phyloP scores from a whole-genome alignment of 2,888 invertebrate species.

The Theodoxus fluviatilis region DNA sequence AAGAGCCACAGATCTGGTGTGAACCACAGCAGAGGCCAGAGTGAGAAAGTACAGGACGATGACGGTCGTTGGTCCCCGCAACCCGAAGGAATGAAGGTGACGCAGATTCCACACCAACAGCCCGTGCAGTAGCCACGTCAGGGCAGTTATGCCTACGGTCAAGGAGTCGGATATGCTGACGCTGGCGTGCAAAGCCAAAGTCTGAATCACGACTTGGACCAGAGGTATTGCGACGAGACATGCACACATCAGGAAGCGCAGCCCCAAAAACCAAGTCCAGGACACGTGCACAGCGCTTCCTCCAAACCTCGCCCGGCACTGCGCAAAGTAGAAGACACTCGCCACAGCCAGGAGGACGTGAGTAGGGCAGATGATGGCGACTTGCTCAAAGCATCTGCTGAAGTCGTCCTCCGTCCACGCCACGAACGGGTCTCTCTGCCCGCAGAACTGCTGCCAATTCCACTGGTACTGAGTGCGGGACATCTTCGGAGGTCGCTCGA shows the following conservation, averaged over 20 bases:
- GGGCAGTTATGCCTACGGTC: conserved; percentile 74
- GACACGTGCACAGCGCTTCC: conserved; percentile 73
- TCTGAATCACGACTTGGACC: conserved; percentile 69
- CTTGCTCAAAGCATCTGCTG: conserved; percentile 84
- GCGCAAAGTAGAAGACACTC: conserved; percentile 84
- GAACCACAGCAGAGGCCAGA: conserved; percentile 75
- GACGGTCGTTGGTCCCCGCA: conserved; percentile 76
- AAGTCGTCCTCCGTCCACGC: conserved; percentile 74
- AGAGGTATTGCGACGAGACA: conserved; percentile 76
- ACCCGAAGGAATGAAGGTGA: conserved; percentile 59
- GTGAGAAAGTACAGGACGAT: conserved; percentile 76
- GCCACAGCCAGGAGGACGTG: conserved; percentile 77
- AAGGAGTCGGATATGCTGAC: conserved; percentile 75
- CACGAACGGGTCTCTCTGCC: conserved; percentile 51
- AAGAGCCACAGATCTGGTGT: conserved; percentile 73
- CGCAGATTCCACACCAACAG: conserved; percentile 77
- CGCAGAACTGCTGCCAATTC: conserved; percentile 55
- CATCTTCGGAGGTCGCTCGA: no score
- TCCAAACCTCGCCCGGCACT: conserved; percentile 72
- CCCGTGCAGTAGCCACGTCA: conserved; percentile 84
- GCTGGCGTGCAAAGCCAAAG: conserved; percentile 48
- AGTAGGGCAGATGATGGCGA: conserved; percentile 77
- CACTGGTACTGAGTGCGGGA: neutral
- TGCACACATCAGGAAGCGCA: conserved; percentile 67
- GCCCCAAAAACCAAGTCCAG: conserved; percentile 45